Conservation (phyloP, 64 coral and sea anemone genomes). For the Pocillopora verrucosa region DNA sequence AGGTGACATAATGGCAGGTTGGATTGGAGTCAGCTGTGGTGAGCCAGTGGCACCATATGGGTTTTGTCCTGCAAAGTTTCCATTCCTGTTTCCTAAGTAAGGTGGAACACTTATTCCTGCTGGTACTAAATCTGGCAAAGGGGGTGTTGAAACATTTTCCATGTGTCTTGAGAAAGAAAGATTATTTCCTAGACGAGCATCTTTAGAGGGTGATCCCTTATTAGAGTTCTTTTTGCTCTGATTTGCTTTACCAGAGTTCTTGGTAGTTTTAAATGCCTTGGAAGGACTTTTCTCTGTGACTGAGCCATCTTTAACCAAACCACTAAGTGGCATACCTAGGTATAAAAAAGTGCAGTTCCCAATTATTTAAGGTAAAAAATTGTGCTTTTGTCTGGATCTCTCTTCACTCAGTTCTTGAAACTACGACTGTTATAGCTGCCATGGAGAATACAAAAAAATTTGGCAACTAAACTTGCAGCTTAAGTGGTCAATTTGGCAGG, state of each 20-base stretch:
- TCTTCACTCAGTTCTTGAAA: no score
- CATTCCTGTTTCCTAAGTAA: neutral
- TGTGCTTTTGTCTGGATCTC: neutral
- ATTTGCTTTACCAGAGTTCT: neutral
- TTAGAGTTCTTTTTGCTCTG: slow-evolving; percentile 8
- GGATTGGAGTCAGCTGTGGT: neutral
- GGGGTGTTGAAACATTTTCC: neutral
- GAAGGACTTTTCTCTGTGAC: slow-evolving; percentile 2
- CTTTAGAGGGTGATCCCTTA: neutral
- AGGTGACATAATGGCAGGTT: neutral
- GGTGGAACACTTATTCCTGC: slow-evolving; percentile 22
- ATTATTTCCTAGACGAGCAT: neutral
- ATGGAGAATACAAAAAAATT: no score
- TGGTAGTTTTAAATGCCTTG: slow-evolving; percentile 13
- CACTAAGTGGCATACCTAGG: neutral
- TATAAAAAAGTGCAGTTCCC: neutral
- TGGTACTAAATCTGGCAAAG: neutral
- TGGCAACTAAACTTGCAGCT: no score
- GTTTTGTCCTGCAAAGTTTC: slow-evolving; percentile 3
- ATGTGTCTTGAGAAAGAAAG: neutral
- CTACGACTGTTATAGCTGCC: no score
- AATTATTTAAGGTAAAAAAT: neutral
- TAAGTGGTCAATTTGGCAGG: no score
- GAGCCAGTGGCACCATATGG: neutral
- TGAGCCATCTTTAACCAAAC: neutral